Evolutionary conservation across 53 echinoderm and acorn worm species (phyloP), one percentile per base, ranked within the genome.

Genomic region (Astropecten irregularis): DNA sequence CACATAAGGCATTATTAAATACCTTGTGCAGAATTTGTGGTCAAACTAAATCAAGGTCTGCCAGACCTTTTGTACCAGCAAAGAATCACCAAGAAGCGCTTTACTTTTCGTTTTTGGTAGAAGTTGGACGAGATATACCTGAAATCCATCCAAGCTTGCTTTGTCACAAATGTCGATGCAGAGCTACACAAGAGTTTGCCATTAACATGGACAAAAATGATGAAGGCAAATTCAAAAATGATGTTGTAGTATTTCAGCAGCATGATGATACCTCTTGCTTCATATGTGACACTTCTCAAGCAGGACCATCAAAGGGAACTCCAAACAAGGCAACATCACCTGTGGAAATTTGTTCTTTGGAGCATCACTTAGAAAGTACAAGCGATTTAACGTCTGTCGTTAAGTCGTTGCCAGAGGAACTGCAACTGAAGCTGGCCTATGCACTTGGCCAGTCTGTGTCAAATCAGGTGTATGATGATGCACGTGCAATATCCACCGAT

Each of bases 141-240:
- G 58, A 27, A 58, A 58, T 27, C 18, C 58, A 27, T 18, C 58
- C 58, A 58, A 18, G 4, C 18, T 58, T 23, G 58, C 58, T 58
- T 8, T 58, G 58, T 18, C 58, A 58, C 58, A 58, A 58, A 27
- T 58, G 58, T 58, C 58, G 58, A 18, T 58, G 58, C 28, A 58
- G 58, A 18, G 58, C 25, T 26, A 5, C 18, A 4, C 23, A 58
- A 18, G 27, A 58, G 58, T 58, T 58, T 58, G 23, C 58, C 53
- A 7, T 3, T 8, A 51, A 19, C 3, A 9, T 15, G 14, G 58
- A 58, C 8, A 58, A 8, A 21, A 58, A 27, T 58, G 58, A 58
- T 4, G 28, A 58, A 18, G 58, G 58, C 58, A 58, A 27, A 58
- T 58, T 58, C 29, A 58, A 58, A 58, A 52, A 52, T 52, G 53